Conservation (phyloP, 1,140 invertebrate genomes). For the Cydia amplana region DNA sequence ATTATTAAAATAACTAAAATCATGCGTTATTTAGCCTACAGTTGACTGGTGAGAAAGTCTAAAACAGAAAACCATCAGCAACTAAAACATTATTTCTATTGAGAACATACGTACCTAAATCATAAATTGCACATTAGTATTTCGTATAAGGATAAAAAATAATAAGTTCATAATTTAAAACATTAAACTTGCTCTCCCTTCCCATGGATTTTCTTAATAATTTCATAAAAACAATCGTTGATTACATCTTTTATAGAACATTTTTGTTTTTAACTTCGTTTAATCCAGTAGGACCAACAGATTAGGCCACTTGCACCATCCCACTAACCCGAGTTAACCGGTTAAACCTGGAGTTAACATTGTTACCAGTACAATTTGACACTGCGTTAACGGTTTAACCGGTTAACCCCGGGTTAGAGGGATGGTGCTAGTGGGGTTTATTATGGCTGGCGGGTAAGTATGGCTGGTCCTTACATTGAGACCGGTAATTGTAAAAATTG, state of each 20-base stretch:
- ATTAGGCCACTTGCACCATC: too few species aligned
- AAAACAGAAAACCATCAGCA: constrained; percentile 11
- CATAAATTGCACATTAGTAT: constrained; percentile 28
- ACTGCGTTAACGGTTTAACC: too few species aligned
- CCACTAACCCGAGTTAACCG: too few species aligned
- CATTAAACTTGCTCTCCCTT: not conserved
- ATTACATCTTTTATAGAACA: not conserved
- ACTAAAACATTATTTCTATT: constrained; percentile 26
- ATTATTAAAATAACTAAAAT: constrained; percentile 28
- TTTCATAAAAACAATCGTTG: not conserved
- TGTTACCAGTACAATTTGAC: too few species aligned
- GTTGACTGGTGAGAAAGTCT: constrained; percentile 23
- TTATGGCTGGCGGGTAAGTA: too few species aligned
- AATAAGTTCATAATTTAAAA: constrained; percentile 30
- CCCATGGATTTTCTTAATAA: not conserved
- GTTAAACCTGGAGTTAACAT: too few species aligned
- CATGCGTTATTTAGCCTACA: not conserved
- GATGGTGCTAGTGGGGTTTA: too few species aligned
- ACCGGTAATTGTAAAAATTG: too few species aligned
- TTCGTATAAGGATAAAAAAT: constrained; percentile 5
- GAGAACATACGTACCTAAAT: constrained; percentile 23
- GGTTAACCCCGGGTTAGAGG: too few species aligned
- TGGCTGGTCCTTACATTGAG: too few species aligned
- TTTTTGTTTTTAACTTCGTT: not conserved
- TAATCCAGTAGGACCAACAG: too few species aligned